Evolutionary conservation across 2,113 vertebrate species (phyloP), one percentile per base, ranked within the genome.

Genomic region (Toxotes chatareus): DNA sequence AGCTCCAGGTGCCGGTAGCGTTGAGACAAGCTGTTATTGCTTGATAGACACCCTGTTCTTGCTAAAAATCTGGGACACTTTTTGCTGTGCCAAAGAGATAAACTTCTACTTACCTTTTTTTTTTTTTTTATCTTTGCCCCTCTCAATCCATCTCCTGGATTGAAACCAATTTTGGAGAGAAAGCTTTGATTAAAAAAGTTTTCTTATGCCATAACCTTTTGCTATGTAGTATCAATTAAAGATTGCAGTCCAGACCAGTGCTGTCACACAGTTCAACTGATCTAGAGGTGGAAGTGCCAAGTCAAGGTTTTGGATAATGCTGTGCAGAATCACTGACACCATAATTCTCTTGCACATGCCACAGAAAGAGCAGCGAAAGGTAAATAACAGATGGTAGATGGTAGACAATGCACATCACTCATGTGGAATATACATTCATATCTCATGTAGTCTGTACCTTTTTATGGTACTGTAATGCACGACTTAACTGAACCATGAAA

Each of bases 71-170:
- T 16, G 1, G 46, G 46, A n/a, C 19, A 53, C 51, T 21, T 53
- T 51, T 51, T 51, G 49, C 49, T 51, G 49, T 1, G 21, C 14
- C 44, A 46, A 16, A 14, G 11, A 13, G 42, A 14, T 16, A 4
- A 46, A 80, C 27, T 47, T 6, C 55, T 64, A 9, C 49, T 64
- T 57, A 21, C 27, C 6, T 55, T 71, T 53, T 70, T 55, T 32
- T 10, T 4, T 55, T 71, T 53, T 70, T 55, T 32, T 10, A 49
- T 60, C 4, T 38, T 31, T 10, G 1, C 32, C 42, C 63, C 6
- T 32, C 44, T 36, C 8, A 56, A 14, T 19, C 1, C 11, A 44
- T 44, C 42, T 13, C 42, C 42, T 44, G 42, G 7, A 40, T 40
- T 40, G 36, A 38, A 38, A 38, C 4, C 36, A 38, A 38, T 38